Conservation (phyloP, 2,797 vertebrate genomes). For the Euthynnus affinis region DNA sequence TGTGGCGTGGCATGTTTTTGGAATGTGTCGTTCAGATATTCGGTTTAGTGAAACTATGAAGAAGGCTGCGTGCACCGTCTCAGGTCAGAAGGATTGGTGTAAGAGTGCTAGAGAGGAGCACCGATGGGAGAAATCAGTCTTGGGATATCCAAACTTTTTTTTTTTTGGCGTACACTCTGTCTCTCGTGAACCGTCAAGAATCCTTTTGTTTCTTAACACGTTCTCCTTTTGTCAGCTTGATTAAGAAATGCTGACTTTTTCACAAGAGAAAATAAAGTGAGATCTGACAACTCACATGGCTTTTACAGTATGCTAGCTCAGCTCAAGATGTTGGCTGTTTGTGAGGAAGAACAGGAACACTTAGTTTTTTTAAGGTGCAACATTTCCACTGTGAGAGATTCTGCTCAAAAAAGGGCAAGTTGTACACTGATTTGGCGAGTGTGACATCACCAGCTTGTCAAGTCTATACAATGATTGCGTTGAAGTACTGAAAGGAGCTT, state of each 20-base stretch:
- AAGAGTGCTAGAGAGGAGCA: not conserved
- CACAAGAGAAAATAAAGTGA: conserved; percentile 13
- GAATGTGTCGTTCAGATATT: conserved; percentile 27
- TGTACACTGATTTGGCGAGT: conserved; percentile 59
- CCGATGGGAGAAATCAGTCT: not conserved
- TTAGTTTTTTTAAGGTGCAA: conserved; percentile 43
- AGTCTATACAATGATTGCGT: conserved; percentile 58
- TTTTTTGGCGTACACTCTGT: not conserved
- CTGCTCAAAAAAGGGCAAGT: conserved; percentile 35
- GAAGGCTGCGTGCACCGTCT: not conserved
- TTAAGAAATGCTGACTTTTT: conserved; percentile 8
- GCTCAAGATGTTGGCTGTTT: conserved; percentile 25
- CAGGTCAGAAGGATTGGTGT: conserved; percentile 3
- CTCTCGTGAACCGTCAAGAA: not conserved
- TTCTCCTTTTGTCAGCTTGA: conserved; percentile 10
- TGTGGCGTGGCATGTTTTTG: conserved; percentile 14
- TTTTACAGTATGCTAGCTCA: not conserved
- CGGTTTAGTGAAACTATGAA: conserved; percentile 33
- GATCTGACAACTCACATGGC: conserved; percentile 17
- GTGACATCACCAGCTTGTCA: conserved; percentile 71
- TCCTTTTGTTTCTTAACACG: not conserved
- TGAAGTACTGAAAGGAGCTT: conserved; percentile 67
- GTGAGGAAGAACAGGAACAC: conserved; percentile 31
- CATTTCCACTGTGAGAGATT: conserved; percentile 46
- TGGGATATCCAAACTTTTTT: conserved; percentile 7